phyloP scores from a whole-genome alignment of 2,797 vertebrate species.

The Glossophaga mutica region DNA sequence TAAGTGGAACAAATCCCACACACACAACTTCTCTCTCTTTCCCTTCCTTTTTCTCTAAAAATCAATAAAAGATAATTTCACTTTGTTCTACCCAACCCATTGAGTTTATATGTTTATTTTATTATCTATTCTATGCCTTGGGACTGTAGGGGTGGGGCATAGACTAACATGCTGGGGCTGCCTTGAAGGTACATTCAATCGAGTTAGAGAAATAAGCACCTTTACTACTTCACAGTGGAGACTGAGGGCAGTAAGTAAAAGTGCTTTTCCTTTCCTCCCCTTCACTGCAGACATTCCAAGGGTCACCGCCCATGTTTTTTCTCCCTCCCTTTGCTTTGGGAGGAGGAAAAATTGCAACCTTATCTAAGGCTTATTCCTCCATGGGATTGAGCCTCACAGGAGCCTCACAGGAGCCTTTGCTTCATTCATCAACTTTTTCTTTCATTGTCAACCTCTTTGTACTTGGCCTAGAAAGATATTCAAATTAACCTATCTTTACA shows the following conservation, averaged over 20 bases:
- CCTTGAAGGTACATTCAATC: neutral
- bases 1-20: no score
- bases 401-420: neutral
- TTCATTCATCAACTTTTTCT: neutral
- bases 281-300: neutral
- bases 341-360: neutral
- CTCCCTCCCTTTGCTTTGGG: neutral
- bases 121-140: neutral
- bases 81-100: neutral
- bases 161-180: neutral
- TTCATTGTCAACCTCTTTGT: neutral
- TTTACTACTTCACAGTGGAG: neutral
- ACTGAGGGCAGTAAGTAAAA: neutral
- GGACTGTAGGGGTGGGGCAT: neutral
- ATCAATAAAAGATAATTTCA: neutral
- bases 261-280: neutral
- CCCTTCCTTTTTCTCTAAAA: no score
- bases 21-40: no score
- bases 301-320: neutral
- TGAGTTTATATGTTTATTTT: constrained; percentile 1
- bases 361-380: neutral
- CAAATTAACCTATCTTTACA: neutral
- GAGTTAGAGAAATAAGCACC: neutral
- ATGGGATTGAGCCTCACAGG: neutral
- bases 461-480: neutral